Evolutionary conservation across 23 tunicate genomes (phyloP), one percentile per base, ranked within the genome.

Genomic region (Styela clava): DNA sequence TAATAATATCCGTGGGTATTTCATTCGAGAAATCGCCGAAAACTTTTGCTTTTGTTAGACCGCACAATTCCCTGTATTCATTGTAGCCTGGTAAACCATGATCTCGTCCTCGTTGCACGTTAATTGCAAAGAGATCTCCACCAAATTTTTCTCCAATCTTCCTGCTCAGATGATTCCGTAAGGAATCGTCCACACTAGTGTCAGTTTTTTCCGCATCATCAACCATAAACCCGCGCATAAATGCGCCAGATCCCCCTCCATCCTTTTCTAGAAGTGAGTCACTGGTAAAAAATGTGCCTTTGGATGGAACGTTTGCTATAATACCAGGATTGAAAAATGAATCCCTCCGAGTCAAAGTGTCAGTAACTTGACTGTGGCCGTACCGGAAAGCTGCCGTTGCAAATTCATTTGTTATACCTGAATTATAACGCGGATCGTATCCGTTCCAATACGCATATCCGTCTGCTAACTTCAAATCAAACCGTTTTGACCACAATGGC

Each of bases 71-170:
- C 31, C 98, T 65, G 70, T 78, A 94, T 1, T 81, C 36, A 70
- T 94, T 94, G 79, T 94, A 94, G 62, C 86, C 86, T 33, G 92
- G 89, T 31, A 88, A 25, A 2, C 98, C 98, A 64, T 94, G 98
- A 56, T 88, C 98, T 69, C 98, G 63, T 29, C 94, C 98, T 44
- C 98, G n/a, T 63, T 88, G 89, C 1, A 94, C 62, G 79, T 94
- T 94, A 28, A 94, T 81, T 2, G 98, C 89, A 29, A 94, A 69
- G 7, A 64, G 74, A 28, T 79, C 83, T 18, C 19, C 29, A 21
- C 73, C 74, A 24, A 30, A 64, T 0, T 23, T 31, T 31, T 31
- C 30, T 0, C 74, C 74, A 52, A 62, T 63, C 22, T 63, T 22
- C 28, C 78, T 62, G 56, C 88, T 84, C 24, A 94, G 82, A 44